Conservation (phyloP, 1,140 invertebrate species). For the Drosophila ogumai region DNA sequence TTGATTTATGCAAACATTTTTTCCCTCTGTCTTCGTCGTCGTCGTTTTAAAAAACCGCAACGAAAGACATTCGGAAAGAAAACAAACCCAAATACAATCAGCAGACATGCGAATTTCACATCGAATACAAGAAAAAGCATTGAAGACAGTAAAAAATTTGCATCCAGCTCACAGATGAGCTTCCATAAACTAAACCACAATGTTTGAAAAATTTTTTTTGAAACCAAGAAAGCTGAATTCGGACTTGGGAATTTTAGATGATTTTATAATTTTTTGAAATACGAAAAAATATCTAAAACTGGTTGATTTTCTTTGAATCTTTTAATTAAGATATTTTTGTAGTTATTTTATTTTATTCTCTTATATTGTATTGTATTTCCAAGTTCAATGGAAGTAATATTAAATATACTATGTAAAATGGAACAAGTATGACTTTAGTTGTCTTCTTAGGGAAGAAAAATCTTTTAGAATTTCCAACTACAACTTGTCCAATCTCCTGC, state of each 20-base stretch:
- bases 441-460: neutral
- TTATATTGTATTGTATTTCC: too few species aligned
- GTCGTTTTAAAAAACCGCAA: conserved; percentile 20
- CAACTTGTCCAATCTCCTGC: conserved; percentile 8
- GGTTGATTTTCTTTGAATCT: neutral
- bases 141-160: conserved; percentile 18
- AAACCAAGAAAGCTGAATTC: neutral
- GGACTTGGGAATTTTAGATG: neutral
- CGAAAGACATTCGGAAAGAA: conserved; percentile 26
- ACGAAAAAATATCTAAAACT: neutral
- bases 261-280: neutral
- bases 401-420: neutral
- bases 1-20: conserved; percentile 34
- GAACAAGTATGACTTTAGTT: neutral
- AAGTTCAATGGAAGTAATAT: neutral
- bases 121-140: conserved; percentile 22
- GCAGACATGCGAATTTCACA: conserved; percentile 32
- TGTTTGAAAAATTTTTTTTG: neutral
- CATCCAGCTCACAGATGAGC: conserved; percentile 16
- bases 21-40: neutral
- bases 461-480: conserved; percentile 5
- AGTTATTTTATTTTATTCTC: neutral
- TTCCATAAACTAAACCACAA: neutral
- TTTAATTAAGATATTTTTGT: neutral
- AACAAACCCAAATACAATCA: conserved; percentile 30